phyloP scores from a whole-genome alignment of 2,113 vertebrate species.

The Toxotes jaculatrix region DNA sequence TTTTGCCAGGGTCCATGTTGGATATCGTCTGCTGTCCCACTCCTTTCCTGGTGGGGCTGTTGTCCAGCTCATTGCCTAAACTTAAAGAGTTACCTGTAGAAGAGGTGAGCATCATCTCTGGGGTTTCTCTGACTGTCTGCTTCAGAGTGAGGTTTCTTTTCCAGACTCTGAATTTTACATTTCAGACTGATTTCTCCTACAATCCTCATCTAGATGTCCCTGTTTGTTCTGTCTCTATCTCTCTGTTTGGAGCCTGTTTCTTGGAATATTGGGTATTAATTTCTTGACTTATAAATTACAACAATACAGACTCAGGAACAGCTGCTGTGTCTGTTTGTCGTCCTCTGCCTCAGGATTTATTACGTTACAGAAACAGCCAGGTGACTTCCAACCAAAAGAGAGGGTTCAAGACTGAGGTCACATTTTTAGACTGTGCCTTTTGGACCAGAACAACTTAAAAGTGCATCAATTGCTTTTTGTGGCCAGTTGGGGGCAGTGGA shows the following conservation, averaged over 20 bases:
- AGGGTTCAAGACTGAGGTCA: background rate
- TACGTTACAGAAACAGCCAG: constrained; percentile 25
- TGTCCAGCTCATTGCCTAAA: constrained; percentile 96
- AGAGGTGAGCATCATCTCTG: constrained; percentile 87
- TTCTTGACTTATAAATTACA: constrained; percentile 19
- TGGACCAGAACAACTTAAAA: background rate
- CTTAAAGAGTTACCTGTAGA: constrained; percentile 97
- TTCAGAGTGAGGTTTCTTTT: background rate
- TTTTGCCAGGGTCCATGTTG: constrained; percentile 96
- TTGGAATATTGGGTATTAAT: background rate
- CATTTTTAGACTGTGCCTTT: background rate
- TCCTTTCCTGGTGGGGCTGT: constrained; percentile 96
- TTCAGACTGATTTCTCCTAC: background rate
- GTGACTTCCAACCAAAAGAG: constrained; percentile 3
- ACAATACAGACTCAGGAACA: constrained; percentile 11
- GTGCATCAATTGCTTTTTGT: background rate
- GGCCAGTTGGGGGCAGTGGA: background rate
- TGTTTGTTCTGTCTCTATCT: background rate
- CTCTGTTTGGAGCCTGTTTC: background rate
- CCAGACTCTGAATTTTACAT: background rate
- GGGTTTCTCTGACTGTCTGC: background rate
- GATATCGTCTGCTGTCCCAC: constrained; percentile 99
- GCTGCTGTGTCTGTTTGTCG: too few relatives aligned
- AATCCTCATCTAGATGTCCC: background rate
- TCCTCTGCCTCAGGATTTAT: background rate